phyloP scores from a whole-genome alignment of 2,113 vertebrate genomes.

The Anseranas semipalmata region DNA sequence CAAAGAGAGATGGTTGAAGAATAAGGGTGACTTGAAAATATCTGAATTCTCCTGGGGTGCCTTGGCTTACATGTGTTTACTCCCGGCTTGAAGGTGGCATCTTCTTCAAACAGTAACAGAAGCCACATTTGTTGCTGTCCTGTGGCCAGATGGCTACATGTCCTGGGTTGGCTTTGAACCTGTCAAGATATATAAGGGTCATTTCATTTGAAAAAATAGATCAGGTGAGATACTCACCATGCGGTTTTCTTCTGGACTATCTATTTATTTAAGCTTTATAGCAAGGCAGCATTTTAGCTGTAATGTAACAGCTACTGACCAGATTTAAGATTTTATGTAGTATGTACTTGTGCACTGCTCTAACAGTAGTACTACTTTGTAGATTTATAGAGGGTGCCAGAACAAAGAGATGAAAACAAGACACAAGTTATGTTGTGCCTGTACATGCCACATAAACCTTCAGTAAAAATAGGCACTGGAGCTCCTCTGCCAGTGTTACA shows the following conservation, averaged over 20 bases:
- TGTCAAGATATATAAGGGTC: slow-evolving; percentile 49
- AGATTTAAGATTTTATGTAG: not conserved
- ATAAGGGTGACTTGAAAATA: not conserved
- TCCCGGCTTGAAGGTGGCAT: slow-evolving; percentile 60
- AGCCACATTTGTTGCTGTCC: not conserved
- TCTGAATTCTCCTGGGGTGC: not conserved
- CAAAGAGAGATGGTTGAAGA: not conserved
- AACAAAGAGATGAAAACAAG: not conserved
- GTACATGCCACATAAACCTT: not conserved
- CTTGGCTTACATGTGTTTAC: not conserved
- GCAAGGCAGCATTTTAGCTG: not conserved
- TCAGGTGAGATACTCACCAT: not conserved
- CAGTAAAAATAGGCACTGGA: not conserved
- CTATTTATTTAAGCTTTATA: not conserved
- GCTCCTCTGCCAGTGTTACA: not conserved
- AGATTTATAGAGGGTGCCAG: not conserved
- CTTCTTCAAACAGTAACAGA: slow-evolving; percentile 40
- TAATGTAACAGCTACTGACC: not conserved
- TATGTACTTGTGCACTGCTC: accelerated
- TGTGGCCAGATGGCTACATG: slow-evolving; percentile 50
- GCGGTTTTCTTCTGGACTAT: not conserved
- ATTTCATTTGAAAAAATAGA: not conserved
- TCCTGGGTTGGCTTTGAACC: slow-evolving; percentile 53
- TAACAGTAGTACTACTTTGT: not conserved
- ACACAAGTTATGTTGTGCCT: not conserved